phyloP scores from a whole-genome alignment of 2,113 vertebrate genomes.

The Tursiops truncatus region DNA sequence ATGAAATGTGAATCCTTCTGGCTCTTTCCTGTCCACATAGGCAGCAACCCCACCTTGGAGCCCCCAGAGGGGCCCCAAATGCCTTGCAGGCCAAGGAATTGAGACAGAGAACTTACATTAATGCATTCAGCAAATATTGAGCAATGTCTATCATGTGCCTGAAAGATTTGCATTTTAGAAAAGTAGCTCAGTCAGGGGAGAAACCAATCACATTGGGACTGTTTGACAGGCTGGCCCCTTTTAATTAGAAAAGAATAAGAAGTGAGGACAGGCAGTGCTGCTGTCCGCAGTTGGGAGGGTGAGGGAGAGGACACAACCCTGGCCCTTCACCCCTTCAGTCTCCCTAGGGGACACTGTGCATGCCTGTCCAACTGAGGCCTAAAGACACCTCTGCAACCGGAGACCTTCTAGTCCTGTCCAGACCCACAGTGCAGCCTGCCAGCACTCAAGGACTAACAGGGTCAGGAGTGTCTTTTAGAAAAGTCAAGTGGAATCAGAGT shows the following conservation, averaged over 20 bases:
- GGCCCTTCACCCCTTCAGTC: background rate
- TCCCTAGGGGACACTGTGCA: background rate
- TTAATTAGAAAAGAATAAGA: background rate
- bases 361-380: background rate
- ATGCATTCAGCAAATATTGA: slow-evolving; percentile 44
- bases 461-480: background rate
- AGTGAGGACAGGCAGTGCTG: background rate
- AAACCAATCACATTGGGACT: background rate
- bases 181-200: background rate
- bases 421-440: no score
- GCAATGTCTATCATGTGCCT: background rate
- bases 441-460: background rate
- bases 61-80: slow-evolving; percentile 28
- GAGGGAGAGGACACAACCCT: background rate
- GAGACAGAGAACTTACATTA: slow-evolving; percentile 18
- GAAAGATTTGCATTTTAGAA: slow-evolving; percentile 30
- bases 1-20: slow-evolving; percentile 56
- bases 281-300: background rate
- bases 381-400: background rate
- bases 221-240: background rate
- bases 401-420: background rate
- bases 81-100: slow-evolving; percentile 19
- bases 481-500: background rate
- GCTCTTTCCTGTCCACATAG: slow-evolving; percentile 38
- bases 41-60: slow-evolving; percentile 33